These are phyloP conservation scores for Anastatus disparis DNA, from an alignment of 1,140 invertebrate genomes.

Conservation along the genomic window DNA sequence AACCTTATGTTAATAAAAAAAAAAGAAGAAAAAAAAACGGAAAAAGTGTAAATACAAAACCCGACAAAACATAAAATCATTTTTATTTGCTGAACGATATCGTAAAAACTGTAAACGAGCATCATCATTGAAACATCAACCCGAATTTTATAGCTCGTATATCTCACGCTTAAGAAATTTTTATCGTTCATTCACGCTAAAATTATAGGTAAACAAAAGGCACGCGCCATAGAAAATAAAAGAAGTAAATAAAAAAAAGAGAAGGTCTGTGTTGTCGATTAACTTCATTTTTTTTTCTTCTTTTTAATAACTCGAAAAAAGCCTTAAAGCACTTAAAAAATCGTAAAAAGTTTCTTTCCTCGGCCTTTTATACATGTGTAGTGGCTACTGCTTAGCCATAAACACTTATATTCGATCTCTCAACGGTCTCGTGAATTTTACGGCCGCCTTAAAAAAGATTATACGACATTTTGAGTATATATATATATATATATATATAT, in stretches of 20 bases:
- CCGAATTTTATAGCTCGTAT: slow-evolving; percentile 29
- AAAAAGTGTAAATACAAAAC: too few species aligned
- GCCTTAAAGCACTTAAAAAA: slow-evolving; percentile 30
- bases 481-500: too few species aligned
- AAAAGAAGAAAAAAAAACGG: too few species aligned
- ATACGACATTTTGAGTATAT: not conserved
- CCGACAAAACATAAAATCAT: slow-evolving; percentile 5
- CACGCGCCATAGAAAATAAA: not conserved
- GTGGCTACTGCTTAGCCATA: too few species aligned
- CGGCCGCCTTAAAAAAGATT: slow-evolving; percentile 17
- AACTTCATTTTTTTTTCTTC: too few species aligned
- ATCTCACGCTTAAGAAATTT: not conserved
- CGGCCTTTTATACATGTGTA: not conserved
- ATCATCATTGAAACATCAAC: slow-evolving; percentile 23
- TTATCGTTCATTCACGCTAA: slow-evolving; percentile 27
- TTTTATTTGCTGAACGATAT: slow-evolving; percentile 12
- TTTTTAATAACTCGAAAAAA: too few species aligned
- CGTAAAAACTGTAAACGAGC: slow-evolving; percentile 6
- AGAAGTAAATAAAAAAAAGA: too few species aligned
- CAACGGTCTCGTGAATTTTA: slow-evolving; percentile 20
- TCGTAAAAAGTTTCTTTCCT: slow-evolving; percentile 26
- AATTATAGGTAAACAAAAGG: slow-evolving; percentile 37
- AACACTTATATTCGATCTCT: slow-evolving; percentile 22
- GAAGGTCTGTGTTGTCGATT: not conserved
- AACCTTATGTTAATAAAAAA: too few species aligned